Evolutionary conservation across 2,888 invertebrate genomes (phyloP).

Genomic region (Chirona hameri): DNA sequence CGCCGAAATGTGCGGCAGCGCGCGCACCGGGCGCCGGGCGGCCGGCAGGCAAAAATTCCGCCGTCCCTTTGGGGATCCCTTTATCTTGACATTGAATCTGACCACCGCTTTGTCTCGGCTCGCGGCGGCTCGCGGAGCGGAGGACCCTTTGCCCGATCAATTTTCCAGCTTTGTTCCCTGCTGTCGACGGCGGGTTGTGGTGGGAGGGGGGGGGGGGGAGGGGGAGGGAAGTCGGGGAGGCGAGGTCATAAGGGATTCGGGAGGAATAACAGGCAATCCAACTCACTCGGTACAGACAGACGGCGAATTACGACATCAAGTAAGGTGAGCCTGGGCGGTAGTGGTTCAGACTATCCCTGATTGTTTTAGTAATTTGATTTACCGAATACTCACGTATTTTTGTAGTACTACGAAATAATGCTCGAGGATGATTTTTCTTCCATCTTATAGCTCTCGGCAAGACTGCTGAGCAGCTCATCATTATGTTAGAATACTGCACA

Average conservation of each 20-base stretch:
- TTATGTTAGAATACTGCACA: too few species aligned
- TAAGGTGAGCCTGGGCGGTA: too few species aligned
- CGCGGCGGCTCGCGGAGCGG: background rate
- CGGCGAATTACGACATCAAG: too few species aligned
- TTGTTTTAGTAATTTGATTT: too few species aligned
- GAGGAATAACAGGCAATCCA: conserved; percentile 41
- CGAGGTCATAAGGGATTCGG: conserved; percentile 38
- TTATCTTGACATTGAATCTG: conserved; percentile 4
- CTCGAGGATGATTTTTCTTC: too few species aligned
- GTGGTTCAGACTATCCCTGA: too few species aligned
- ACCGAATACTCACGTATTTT: too few species aligned
- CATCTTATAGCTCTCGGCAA: too few species aligned
- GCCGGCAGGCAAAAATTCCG: background rate
- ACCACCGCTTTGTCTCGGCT: background rate
- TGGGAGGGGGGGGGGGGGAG: conserved; percentile 29
- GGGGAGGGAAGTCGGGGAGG: too few species aligned
- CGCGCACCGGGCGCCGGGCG: background rate
- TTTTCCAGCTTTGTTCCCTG: conserved; percentile 8
- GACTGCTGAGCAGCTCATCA: too few species aligned
- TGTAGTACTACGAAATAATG: too few species aligned
- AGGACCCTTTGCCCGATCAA: background rate
- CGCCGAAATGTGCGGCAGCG: background rate
- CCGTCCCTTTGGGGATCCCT: background rate
- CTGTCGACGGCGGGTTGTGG: background rate
- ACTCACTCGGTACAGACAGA: too few species aligned